Evolutionary conservation across 2,888 invertebrate species (phyloP).

Genomic region (Pyralis farinalis): DNA sequence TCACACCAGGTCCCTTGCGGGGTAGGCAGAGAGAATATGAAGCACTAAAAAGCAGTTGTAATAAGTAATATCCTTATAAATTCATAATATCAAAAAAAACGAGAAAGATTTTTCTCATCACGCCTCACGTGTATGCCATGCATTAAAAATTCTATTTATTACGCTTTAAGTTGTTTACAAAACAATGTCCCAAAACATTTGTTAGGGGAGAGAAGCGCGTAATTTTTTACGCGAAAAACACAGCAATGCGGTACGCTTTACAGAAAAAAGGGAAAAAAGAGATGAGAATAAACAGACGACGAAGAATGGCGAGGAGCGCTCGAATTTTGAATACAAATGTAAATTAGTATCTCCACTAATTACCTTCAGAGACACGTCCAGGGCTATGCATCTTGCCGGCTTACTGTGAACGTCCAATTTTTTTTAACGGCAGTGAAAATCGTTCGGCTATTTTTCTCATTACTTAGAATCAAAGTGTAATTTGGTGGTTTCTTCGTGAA

Average conservation of each 20-base stretch:
- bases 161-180: conserved; percentile 56
- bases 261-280: conserved; percentile 49
- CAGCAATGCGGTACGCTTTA: conserved; percentile 77
- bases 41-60: neutral
- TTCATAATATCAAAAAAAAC: conserved; percentile 4
- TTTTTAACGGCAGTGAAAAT: conserved; percentile 59
- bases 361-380: conserved; percentile 73
- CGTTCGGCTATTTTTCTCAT: conserved; percentile 66
- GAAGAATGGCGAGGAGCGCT: conserved; percentile 74
- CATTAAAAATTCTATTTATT: conserved; percentile 43
- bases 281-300: conserved; percentile 80
- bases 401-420: conserved; percentile 67
- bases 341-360: conserved; percentile 81
- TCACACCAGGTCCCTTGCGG: too few species aligned
- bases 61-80: too few species aligned
- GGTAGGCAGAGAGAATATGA: too few species aligned
- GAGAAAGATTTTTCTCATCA: conserved; percentile 7
- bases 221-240: conserved; percentile 77
- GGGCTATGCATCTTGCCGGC: conserved; percentile 77
- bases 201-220: conserved; percentile 60
- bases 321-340: conserved; percentile 83
- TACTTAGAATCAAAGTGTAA: conserved; percentile 53
- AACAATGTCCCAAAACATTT: conserved; percentile 65
- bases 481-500: conserved; percentile 34
- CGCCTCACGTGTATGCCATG: conserved; percentile 6